Base-by-base conservation (phyloP, 2,888 invertebrate species). In the Dolichopus griseipennis region DNA sequence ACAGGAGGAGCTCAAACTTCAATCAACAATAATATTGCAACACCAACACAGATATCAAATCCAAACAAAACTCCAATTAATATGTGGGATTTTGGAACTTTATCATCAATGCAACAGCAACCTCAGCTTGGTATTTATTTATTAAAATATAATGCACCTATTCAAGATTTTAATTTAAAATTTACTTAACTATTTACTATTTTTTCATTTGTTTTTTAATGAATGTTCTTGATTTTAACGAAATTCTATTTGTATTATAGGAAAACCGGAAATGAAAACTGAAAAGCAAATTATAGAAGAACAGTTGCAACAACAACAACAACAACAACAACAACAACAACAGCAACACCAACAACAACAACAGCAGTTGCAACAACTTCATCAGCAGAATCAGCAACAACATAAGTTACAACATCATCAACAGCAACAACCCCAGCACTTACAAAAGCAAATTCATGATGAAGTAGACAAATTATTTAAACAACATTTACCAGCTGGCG, bases 211-310 rank as follows among this genome's bases (percentile, higher is more conserved):
- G 27, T 27, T 27, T 27, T 27, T 2, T 27, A n/a, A 27, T 27
- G 27, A 27, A 27, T 27, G 2, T 27, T 27, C 2, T 27, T 27
- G 5, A 27, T 27, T 27, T 27, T 27, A n/a, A 27, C 27, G 8
- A 7, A 37, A 37, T 37, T 37, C 8, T 37, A 27, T 37, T 37
- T 37, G n/a, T 18, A 52, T 18, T 18, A 18, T n/a, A 52, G 52
- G 62, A 3, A 71, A 71, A 41, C 68, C 67, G 2, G 71, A 71
- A 64, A 72, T 72, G 69, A 71, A 71, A 66, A 71, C 71, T 8
- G 72, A 72, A 37, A 68, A 71, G 33, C 70, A 72, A 67, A 69
- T 72, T 12, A 62, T 72, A 2, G 71, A 72, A 27, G 71, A 71
- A 52, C 71, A 71, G n/a, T 63, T 69, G 18, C 66, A 43, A 64